A percentile compares a stretch with the other conserved stretches of the same genome.
These are phyloP conservation scores for Punctoribates punctum DNA, from an alignment of 2,888 invertebrate genomes.

Conservation along the genomic window DNA sequence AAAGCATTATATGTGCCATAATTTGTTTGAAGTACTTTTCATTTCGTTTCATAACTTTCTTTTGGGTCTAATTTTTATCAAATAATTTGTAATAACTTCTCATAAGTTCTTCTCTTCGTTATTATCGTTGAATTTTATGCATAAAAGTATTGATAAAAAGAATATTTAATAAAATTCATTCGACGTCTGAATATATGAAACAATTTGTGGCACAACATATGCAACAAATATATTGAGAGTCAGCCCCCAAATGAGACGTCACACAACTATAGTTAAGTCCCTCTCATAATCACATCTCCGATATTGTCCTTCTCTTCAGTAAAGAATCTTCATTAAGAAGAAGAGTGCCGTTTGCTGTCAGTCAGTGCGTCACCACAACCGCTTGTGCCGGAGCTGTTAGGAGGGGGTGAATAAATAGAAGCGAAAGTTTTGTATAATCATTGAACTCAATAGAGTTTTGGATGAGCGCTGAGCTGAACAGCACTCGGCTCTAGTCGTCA, in stretches of 20 bases:
- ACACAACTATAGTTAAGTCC: neutral
- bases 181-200: neutral
- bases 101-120: neutral
- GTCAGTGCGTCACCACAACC: conserved; percentile 31
- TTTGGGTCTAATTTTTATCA: conserved; percentile 5
- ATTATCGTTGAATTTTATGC: conserved; percentile 10
- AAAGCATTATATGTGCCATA: too few species aligned
- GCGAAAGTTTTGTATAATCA: neutral
- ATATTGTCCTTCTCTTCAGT: conserved; percentile 32
- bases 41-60: conserved; percentile 11
- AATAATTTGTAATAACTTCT: conserved; percentile 11
- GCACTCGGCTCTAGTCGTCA: conserved; percentile 13
- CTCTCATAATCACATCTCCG: conserved; percentile 21
- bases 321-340: conserved; percentile 15
- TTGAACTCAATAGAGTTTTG: neutral
- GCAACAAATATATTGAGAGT: conserved; percentile 16
- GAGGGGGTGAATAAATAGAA: conserved; percentile 28
- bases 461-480: conserved; percentile 6
- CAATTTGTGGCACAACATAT: conserved; percentile 4
- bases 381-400: conserved; percentile 20
- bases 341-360: conserved; percentile 16
- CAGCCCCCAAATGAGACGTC: conserved; percentile 22
- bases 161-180: neutral
- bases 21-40: conserved; percentile 2
- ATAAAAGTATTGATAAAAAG: conserved; percentile 14